Base-by-base conservation (phyloP, 2,113 vertebrate genomes). In the Cygnus buccinator region DNA sequence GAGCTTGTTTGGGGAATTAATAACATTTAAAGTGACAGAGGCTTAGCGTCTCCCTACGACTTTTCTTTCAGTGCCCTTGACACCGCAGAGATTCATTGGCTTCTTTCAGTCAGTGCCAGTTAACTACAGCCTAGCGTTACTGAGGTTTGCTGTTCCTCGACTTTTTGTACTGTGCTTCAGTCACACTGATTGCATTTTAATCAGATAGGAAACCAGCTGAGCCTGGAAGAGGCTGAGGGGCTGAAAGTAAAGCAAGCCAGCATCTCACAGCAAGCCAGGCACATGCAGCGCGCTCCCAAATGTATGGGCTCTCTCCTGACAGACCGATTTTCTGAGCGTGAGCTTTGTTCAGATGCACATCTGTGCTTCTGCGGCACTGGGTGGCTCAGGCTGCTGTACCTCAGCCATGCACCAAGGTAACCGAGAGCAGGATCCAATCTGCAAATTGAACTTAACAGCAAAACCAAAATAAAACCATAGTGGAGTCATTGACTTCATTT, bases 311-410 rank as follows among this genome's bases (percentile, higher is more conserved):
- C 50, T 89, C 61, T 84, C 59, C 46, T 55, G 90, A 35, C 73
- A 63, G 74, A 2, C 1, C 1, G 3, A 74, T 70, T 63, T 72
- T 54, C 29, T 3, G 11, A 25, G 8, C 1, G 13, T 54, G 44
- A 37, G 21, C 23, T 76, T 41, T 80, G 39, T 61, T 84, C 39
- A 23, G 54, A 13, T 41, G 82, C 20, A 66, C 33, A 25, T 37
- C 59, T 73, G 29, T 23, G 28, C 26, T 58, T 75, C 33, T 33
- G 14, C 19, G 65, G 23, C 66, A 77, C 29, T 74, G 18, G 90
- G 87, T 26, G 8, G 33, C 72, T 58, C 2, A 0, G n/a, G 18
- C n/a, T 95, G 21, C 0, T 0, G 61, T 50, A 3, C 62, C n/a
- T 72, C 22, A 33, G 43, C 23, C 5, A 1, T 7, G 37, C 8